Conservation (phyloP, 1,140 invertebrate genomes). For the Meloidogyne floridensis region DNA sequence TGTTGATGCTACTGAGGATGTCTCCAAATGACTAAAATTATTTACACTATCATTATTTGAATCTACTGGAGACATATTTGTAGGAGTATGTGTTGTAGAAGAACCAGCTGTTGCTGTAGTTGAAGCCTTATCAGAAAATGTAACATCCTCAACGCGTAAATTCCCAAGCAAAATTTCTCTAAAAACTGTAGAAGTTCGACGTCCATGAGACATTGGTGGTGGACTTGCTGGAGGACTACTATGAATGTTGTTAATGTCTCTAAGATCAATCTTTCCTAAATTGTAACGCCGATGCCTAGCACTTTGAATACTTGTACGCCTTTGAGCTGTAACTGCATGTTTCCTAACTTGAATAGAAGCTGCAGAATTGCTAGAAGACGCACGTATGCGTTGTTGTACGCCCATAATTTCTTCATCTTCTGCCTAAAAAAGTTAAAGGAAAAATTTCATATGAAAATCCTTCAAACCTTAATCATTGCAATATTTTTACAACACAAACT, state of each 20-base stretch:
- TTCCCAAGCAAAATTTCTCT: background rate
- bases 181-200: background rate
- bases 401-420: background rate
- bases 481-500: background rate
- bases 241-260: background rate
- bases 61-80: background rate
- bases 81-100: background rate
- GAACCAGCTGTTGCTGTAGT: background rate
- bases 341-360: background rate
- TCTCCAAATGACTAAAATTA: background rate
- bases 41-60: background rate
- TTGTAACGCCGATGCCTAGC: background rate
- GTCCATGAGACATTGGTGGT: conserved; percentile 2
- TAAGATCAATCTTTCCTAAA: background rate
- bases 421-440: background rate
- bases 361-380: background rate
- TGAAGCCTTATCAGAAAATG: background rate
- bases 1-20: background rate
- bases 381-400: background rate
- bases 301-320: conserved; percentile 3
- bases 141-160: background rate
- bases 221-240: background rate
- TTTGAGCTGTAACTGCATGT: background rate
- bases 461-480: background rate
- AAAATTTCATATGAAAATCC: background rate